phyloP scores from a whole-genome alignment of 2,888 invertebrate species.

The Copidosoma aretas region DNA sequence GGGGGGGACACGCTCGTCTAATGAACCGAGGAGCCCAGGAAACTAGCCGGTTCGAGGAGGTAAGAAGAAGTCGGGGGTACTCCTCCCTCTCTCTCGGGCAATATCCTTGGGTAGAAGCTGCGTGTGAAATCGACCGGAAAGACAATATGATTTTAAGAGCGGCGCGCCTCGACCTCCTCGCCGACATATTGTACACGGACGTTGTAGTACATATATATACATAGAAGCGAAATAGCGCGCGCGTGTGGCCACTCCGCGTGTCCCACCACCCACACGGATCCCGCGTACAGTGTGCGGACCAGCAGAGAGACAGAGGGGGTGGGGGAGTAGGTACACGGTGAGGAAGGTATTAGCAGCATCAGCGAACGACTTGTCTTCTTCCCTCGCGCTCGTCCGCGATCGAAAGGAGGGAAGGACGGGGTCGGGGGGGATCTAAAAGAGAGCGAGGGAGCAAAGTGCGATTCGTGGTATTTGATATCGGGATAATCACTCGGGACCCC shows the following conservation, averaged over 20 bases:
- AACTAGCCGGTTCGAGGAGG: neutral
- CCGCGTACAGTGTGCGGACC: conserved; percentile 11
- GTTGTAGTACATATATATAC: no score
- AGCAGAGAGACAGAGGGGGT: conserved; percentile 33
- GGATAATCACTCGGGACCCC: conserved; percentile 57
- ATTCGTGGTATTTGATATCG: conserved; percentile 62
- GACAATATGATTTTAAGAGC: conserved; percentile 52
- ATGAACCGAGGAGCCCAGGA: neutral
- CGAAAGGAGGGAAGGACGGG: conserved; percentile 4
- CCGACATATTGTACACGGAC: no score
- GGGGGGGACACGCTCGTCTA: neutral
- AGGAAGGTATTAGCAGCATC: conserved; percentile 36
- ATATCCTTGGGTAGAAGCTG: neutral
- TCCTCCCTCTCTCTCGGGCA: neutral
- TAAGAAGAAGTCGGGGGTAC: neutral
- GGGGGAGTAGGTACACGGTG: conserved; percentile 47
- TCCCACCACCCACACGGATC: no score
- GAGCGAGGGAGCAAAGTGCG: conserved; percentile 55
- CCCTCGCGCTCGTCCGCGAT: conserved; percentile 8
- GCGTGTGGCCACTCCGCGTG: neutral
- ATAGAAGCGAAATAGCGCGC: conserved; percentile 7
- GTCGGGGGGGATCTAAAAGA: conserved; percentile 12
- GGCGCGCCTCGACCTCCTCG: conserved; percentile 21
- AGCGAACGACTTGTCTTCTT: conserved; percentile 25
- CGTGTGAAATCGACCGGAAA: conserved; percentile 46